phyloP scores from a whole-genome alignment of 2,888 invertebrate species.

The Metallyticus violacea region DNA sequence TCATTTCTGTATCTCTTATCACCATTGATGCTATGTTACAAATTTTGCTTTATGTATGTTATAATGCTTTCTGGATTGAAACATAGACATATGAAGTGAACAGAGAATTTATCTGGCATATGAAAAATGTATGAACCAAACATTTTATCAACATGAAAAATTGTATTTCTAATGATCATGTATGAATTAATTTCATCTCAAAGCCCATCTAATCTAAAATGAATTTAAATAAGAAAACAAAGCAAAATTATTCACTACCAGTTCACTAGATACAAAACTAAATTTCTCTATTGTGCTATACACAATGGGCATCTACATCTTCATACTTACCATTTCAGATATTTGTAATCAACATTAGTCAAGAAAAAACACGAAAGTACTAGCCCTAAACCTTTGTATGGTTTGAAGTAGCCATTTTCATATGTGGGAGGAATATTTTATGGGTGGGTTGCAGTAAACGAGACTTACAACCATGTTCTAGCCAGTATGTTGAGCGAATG shows the following conservation, averaged over 20 bases:
- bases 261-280: not conserved
- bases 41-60: not conserved
- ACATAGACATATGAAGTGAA: not conserved
- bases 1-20: not conserved
- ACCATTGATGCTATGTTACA: not conserved
- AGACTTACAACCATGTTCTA: constrained; percentile 1
- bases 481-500: not conserved
- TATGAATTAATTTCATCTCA: not conserved
- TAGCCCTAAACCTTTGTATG: not conserved
- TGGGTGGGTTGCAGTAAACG: not conserved
- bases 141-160: not conserved
- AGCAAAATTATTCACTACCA: not conserved
- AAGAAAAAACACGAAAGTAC: not conserved
- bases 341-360: not conserved
- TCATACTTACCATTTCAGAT: not conserved
- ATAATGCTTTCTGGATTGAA: not conserved
- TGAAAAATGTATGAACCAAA: not conserved
- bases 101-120: not conserved
- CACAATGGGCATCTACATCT: not conserved
- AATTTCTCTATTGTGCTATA: not conserved
- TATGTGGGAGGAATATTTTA: not conserved
- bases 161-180: not conserved
- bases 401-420: not conserved
- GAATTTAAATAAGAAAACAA: not conserved
- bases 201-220: not conserved